Evolutionary conservation across 2,797 vertebrate species (phyloP).

Genomic region (Anomalospiza imberbis): DNA sequence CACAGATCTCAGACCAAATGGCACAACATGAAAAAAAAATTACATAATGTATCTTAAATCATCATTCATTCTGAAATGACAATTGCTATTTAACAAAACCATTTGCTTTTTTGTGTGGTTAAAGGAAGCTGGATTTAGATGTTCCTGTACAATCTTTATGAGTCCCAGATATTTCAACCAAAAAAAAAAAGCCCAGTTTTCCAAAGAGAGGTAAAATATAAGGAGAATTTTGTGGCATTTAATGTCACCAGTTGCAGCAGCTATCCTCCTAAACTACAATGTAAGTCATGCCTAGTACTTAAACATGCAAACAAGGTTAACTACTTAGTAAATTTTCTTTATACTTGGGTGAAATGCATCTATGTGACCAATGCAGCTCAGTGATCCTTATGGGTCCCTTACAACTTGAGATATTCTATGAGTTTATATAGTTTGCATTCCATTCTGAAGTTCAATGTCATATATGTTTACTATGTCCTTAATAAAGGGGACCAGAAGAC

Average conservation of each 20-base stretch:
- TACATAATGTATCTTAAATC: constrained; percentile 32
- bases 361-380: not conserved
- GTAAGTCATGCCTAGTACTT: not conserved
- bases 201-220: not conserved
- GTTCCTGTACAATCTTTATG: not conserved
- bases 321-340: not conserved
- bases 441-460: not conserved
- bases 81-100: constrained; percentile 40
- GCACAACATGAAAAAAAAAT: constrained; percentile 44
- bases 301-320: not conserved
- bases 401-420: not conserved
- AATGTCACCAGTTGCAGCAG: not conserved
- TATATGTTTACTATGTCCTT: not conserved
- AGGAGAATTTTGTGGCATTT: not conserved
- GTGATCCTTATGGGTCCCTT: not conserved
- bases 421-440: not conserved
- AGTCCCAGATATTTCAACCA: not conserved
- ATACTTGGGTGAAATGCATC: not conserved
- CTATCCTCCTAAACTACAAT: not conserved
- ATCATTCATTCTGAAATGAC: constrained; percentile 44
- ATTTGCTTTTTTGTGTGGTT: not conserved
- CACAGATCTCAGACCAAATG: constrained; percentile 36
- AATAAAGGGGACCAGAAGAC: not conserved
- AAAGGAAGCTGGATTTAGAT: constrained; percentile 32
- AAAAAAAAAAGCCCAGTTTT: not conserved